phyloP scores from a whole-genome alignment of 2,797 vertebrate species.

The Zonotrichia albicollis region DNA sequence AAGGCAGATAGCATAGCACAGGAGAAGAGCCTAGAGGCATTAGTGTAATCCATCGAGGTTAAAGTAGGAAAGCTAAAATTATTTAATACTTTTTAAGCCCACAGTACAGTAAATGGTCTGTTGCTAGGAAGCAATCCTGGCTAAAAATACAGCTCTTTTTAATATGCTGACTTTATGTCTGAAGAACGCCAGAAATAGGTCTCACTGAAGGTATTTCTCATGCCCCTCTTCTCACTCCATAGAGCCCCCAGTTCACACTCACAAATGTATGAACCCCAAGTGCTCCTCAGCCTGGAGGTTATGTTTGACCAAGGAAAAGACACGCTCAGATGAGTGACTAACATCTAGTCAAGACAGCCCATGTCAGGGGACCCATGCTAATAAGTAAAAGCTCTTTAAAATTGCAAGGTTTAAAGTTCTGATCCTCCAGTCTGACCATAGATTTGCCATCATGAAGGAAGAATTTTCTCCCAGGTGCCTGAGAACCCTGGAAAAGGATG shows the following conservation, averaged over 20 bases:
- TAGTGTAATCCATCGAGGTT: constrained; percentile 60
- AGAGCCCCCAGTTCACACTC: neutral
- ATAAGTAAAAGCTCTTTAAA: neutral
- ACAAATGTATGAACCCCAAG: rapidly evolving
- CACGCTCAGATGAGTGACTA: neutral
- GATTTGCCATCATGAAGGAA: neutral
- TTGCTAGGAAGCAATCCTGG: constrained; percentile 44
- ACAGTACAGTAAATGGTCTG: constrained; percentile 20
- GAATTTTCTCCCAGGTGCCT: neutral
- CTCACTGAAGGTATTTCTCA: neutral
- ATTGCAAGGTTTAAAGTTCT: neutral
- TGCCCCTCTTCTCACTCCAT: rapidly evolving
- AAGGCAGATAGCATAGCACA: constrained; percentile 15
- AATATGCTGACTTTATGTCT: neutral
- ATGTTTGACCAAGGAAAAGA: neutral
- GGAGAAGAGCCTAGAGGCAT: constrained; percentile 44
- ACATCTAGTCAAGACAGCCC: neutral
- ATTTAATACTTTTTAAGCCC: constrained; percentile 63
- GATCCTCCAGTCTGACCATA: neutral
- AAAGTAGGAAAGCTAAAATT: constrained; percentile 66
- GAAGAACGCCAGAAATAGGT: neutral
- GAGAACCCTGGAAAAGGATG: neutral
- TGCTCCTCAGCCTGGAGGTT: neutral
- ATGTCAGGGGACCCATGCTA: neutral
- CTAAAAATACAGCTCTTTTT: constrained; percentile 39